Evolutionary conservation across 2,888 invertebrate genomes (phyloP), one percentile per base, ranked within the genome.

Genomic region (Drosophila monieri): DNA sequence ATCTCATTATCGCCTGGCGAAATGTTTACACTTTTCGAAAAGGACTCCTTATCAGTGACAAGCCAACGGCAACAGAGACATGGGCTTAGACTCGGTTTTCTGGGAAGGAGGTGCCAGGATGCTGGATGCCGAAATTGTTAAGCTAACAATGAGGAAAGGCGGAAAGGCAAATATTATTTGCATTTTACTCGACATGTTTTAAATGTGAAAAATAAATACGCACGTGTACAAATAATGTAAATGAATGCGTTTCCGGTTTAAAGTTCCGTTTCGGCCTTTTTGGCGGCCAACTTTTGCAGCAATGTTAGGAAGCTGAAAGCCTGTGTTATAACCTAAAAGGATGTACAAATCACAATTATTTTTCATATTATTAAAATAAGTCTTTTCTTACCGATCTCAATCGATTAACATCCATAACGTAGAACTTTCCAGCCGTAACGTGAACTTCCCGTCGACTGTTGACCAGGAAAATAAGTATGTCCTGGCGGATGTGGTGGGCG

Each of bases 361-460:
- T 35, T 14, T 44, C 46, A 68, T 27, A 9, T 14, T n/a, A 35
- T 2, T 35, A n/a, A n/a, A 6, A 6, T 4, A 12, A 32, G n/a
- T n/a, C 2, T 6, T n/a, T 35, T n/a, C 46, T 30, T 32, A 90
- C 91, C 78, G 80, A 80, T 67, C 86, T 76, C 25, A 91, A 61
- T 2, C 89, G 86, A 54, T 87, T 79, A n/a, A 91, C 80, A 70
- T 91, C 89, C 89, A 91, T 88, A 3, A 80, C 67, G 57, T 88
- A 91, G 44, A 91, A 88, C 72, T 91, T 91, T 4, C 90, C 91
- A 0, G 90, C 91, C 1, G 91, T 90, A 1, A 91, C 39, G 39
- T 78, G 74, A 0, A 90, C 80, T 0, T 85, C 79, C 8, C 88
- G 88, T 6, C 74, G 78, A 6, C 87, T 83, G 57, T 89, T 90